These are phyloP conservation scores for Zygogramma bicolorata DNA, from an alignment of 2,888 invertebrate genomes.

Conservation along the genomic window DNA sequence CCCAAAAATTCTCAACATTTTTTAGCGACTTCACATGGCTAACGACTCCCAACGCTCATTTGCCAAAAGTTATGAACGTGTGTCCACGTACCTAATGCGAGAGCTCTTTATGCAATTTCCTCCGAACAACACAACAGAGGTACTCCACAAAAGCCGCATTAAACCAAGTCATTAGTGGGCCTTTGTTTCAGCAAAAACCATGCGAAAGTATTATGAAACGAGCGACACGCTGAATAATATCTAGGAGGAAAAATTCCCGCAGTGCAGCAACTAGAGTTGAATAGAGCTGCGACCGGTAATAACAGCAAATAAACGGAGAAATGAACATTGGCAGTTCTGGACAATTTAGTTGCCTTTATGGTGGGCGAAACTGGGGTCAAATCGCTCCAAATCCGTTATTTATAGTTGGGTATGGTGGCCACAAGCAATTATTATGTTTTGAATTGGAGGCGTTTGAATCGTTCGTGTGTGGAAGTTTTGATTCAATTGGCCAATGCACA, in stretches of 20 bases:
- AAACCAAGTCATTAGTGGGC: conserved; percentile 26
- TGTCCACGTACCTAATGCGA: background rate
- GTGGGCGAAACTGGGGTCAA: conserved; percentile 13
- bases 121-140: conserved; percentile 1
- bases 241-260: conserved; percentile 35
- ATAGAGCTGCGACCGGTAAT: conserved; percentile 26
- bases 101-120: conserved; percentile 17
- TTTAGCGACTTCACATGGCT: too few species aligned
- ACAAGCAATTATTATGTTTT: conserved; percentile 48
- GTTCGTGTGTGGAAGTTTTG: too few species aligned
- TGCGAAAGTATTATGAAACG: conserved; percentile 30
- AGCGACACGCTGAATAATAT: conserved; percentile 24
- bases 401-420: conserved; percentile 44
- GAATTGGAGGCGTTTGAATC: conserved; percentile 48
- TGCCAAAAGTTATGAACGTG: conserved; percentile 13
- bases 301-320: conserved; percentile 38
- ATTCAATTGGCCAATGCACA: background rate
- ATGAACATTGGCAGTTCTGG: conserved; percentile 39
- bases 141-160: conserved; percentile 7
- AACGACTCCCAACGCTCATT: conserved; percentile 19
- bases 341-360: conserved; percentile 33
- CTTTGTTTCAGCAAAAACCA: conserved; percentile 31
- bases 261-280: conserved; percentile 21
- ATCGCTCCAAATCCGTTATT: conserved; percentile 41
- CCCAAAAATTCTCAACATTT: too few species aligned